Base-by-base conservation (phyloP, 2,888 invertebrate genomes). In the Craniophora ligustri region DNA sequence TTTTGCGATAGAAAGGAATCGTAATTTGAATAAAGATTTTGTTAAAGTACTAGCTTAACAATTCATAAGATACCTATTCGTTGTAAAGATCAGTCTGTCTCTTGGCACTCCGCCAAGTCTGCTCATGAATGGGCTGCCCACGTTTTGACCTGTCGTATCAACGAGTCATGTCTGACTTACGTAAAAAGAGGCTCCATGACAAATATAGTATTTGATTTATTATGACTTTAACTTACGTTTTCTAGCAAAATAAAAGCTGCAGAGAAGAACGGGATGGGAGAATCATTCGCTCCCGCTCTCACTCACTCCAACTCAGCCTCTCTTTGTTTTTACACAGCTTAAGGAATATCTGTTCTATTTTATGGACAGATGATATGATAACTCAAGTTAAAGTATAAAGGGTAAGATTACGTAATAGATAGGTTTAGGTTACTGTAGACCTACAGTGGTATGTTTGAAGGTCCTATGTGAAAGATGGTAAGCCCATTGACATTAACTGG, bases 191-290 rank as follows among this genome's bases (percentile, higher is more conserved):
- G 14, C 31, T 30, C 18, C 14, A 41, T 34, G 36, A 64, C 45
- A 60, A 66, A 64, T 64, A 66, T 16, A n/a, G n/a, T n/a, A 18
- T 60, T 60, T 60, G 64, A 66, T 66, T 35, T 49, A 60, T 60
- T 5, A 32, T 8, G 15, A 16, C 23, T 64, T 26, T 39, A 46
- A 51, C 51, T 50, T 50, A 11, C 8, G 30, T 26, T 21, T 28
- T 45, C 23, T 26, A 4, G 3, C n/a, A 26, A 26, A 26, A n/a
- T 26, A 23, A 0, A n/a, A n/a, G n/a, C n/a, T n/a, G n/a, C n/a
- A n/a, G n/a, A n/a, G n/a, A n/a, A n/a, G n/a, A n/a, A n/a, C n/a
- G n/a, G n/a, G n/a, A n/a, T n/a, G n/a, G n/a, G n/a, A n/a, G n/a
- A n/a, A n/a, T n/a, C n/a, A n/a, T n/a, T n/a, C n/a, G n/a, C n/a